Percentiles rank a stretch among this genome's conserved stretches.
phyloP scores from a whole-genome alignment of 2,888 invertebrate genomes.

The Ischnus inquisitorius region DNA sequence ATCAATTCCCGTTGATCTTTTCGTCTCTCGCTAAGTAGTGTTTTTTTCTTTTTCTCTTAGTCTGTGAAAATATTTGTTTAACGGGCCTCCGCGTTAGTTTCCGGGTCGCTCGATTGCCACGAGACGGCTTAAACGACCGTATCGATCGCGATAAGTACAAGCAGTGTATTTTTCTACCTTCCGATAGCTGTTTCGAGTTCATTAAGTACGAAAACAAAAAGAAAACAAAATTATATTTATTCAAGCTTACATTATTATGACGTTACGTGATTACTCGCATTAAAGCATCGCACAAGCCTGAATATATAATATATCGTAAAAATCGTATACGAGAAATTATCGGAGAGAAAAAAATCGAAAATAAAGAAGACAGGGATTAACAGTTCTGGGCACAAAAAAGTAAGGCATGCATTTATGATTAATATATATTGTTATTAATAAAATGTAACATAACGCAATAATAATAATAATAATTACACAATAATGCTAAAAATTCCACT shows the following conservation, averaged over 20 bases:
- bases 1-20: slow-evolving; percentile 70
- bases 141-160: slow-evolving; percentile 56
- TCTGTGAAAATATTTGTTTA: slow-evolving; percentile 45
- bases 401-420: slow-evolving; percentile 80
- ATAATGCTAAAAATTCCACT: slow-evolving; percentile 78
- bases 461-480: slow-evolving; percentile 83
- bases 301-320: slow-evolving; percentile 51
- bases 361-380: slow-evolving; percentile 33
- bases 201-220: slow-evolving; percentile 52
- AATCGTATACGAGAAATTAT: slow-evolving; percentile 12
- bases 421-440: slow-evolving; percentile 84
- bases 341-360: slow-evolving; percentile 21
- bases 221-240: slow-evolving; percentile 51
- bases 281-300: slow-evolving; percentile 56
- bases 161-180: slow-evolving; percentile 35
- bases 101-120: not conserved
- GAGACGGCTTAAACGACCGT: slow-evolving; percentile 33
- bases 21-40: slow-evolving; percentile 34
- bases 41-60: slow-evolving; percentile 12
- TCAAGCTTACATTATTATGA: slow-evolving; percentile 53
- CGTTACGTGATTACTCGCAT: slow-evolving; percentile 47
- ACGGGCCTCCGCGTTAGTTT: not conserved
- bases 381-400: slow-evolving; percentile 75
- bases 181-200: slow-evolving; percentile 10
- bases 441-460: slow-evolving; percentile 85